A percentile compares a stretch with the other conserved stretches of the same genome.
phyloP scores from a whole-genome alignment of 1,140 invertebrate genomes.

The Penaeus vannamei region DNA sequence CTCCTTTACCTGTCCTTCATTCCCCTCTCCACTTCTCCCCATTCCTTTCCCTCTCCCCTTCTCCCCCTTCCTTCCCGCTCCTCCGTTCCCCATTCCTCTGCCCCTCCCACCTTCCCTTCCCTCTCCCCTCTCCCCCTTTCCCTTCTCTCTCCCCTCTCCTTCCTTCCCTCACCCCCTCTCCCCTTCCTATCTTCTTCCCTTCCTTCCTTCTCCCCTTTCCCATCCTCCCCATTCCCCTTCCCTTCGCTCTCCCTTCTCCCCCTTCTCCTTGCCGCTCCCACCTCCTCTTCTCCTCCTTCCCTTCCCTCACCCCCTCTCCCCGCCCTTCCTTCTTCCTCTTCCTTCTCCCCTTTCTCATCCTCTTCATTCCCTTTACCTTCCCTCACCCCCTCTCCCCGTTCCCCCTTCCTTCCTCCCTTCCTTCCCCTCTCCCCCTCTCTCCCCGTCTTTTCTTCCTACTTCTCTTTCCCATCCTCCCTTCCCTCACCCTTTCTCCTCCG shows the following conservation, averaged over 20 bases:
- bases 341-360: neutral
- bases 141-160: too few relatives aligned
- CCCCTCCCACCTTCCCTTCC: too few relatives aligned
- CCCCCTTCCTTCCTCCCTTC: neutral
- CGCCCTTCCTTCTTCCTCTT: neutral
- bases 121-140: too few relatives aligned
- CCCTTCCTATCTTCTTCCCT: too few relatives aligned
- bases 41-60: too few relatives aligned
- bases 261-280: neutral
- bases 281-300: neutral
- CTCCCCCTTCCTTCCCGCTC: too few relatives aligned
- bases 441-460: neutral
- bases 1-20: too few relatives aligned
- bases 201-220: too few relatives aligned
- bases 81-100: too few relatives aligned
- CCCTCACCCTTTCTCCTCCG: neutral
- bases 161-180: too few relatives aligned
- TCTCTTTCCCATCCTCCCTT: neutral
- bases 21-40: too few relatives aligned
- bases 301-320: neutral
- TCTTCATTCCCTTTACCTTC: neutral
- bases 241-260: neutral
- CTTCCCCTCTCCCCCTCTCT: too few relatives aligned
- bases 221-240: neutral
- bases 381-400: neutral